These are phyloP conservation scores for Celastrina argiolus DNA, from an alignment of 2,888 invertebrate genomes.

Conservation along the genomic window DNA sequence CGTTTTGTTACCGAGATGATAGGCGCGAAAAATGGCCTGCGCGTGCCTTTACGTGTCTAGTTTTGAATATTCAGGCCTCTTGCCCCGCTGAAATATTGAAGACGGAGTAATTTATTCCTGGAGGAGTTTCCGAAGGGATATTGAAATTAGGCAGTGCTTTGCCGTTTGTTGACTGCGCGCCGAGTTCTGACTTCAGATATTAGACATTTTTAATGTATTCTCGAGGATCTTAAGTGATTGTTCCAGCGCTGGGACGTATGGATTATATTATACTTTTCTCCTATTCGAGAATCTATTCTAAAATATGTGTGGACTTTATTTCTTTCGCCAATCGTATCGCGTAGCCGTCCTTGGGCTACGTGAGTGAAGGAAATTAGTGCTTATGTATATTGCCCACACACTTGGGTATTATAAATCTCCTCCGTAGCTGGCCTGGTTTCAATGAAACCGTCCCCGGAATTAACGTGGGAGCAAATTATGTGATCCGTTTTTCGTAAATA, in stretches of 20 bases:
- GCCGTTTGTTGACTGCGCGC: constrained; percentile 64
- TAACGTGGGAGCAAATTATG: too few species aligned
- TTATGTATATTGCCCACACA: too few species aligned
- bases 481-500: too few species aligned
- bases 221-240: constrained; percentile 1
- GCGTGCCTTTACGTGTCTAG: constrained; percentile 78
- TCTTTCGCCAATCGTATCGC: too few species aligned
- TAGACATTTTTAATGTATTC: constrained; percentile 31
- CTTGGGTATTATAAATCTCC: too few species aligned
- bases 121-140: constrained; percentile 72
- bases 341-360: too few species aligned
- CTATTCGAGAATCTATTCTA: too few species aligned
- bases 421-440: too few species aligned
- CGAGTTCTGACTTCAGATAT: constrained; percentile 45
- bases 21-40: constrained; percentile 78
- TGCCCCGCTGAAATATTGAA: constrained; percentile 77
- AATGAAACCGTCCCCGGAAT: too few species aligned
- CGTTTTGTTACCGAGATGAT: constrained; percentile 79
- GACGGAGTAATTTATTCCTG: constrained; percentile 74
- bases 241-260: background rate
- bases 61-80: constrained; percentile 77
- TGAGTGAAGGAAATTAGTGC: too few species aligned
- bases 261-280: too few species aligned
- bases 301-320: too few species aligned
- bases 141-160: constrained; percentile 76